Conservation (phyloP, 2,888 invertebrate species). For the Aphrophora alni region DNA sequence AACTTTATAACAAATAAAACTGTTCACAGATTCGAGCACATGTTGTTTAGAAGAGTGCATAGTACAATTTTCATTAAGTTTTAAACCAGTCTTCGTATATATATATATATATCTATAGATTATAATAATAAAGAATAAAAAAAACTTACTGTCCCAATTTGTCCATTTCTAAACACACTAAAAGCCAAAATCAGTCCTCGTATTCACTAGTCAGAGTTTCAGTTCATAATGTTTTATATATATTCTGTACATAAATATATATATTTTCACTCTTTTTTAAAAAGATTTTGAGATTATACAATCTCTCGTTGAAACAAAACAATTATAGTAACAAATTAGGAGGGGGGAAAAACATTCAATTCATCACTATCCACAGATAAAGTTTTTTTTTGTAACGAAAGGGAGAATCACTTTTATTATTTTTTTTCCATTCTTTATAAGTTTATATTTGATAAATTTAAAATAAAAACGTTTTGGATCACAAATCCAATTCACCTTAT, state of each 20-base stretch:
- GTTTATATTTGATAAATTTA: not conserved
- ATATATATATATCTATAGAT: not conserved
- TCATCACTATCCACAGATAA: constrained; percentile 1
- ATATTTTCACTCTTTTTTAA: not conserved
- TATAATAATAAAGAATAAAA: not conserved
- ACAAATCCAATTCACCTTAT: not conserved
- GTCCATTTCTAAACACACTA: not conserved
- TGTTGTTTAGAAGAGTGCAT: not conserved
- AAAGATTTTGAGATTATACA: not conserved
- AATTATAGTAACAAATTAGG: not conserved
- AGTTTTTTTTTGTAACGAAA: not conserved
- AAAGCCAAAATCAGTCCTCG: not conserved
- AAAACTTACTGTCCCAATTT: not conserved
- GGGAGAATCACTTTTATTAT: not conserved
- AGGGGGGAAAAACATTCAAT: not conserved
- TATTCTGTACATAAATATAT: not conserved
- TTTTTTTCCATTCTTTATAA: not conserved
- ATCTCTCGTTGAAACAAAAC: not conserved
- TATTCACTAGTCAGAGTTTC: not conserved
- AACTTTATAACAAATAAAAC: not conserved
- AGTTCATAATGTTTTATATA: not conserved
- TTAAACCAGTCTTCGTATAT: not conserved
- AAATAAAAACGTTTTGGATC: not conserved
- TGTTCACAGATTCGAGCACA: not conserved
- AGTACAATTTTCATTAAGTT: not conserved